Base-by-base conservation (phyloP, 2,888 invertebrate genomes). In the Microdon myrmicae region DNA sequence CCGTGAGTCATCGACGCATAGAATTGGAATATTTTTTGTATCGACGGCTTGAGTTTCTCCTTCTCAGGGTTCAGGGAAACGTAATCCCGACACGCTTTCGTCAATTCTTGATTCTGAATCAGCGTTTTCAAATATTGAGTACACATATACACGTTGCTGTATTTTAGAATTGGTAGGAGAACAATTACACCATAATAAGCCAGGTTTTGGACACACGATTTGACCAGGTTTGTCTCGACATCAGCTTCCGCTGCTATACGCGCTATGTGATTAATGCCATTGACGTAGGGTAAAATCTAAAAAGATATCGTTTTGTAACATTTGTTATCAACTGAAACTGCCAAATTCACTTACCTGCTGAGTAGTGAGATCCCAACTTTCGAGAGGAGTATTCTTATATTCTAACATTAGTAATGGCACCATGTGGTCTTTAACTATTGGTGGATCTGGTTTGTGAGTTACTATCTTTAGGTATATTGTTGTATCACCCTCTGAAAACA, bases 361-460 rank as follows among this genome's bases (percentile, higher is more conserved):
- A 1, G 96, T 96, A 1, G 96, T 96, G 20, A 96, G 84, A 76
- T 96, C 96, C 95, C 96, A 96, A 59, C 91, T 89, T 26, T 90
- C 87, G 3, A 84, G 82, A 35, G 86, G 84, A 19, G 87, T 86
- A 12, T 85, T 82, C 34, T 86, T 85, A 7, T 85, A 81, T 39
- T 87, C 86, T 2, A 83, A 72, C 13, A 89, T 81, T 69, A 96
- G 85, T 43, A 96, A 86, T 0, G 96, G 96, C 1, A 97, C 96
- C 81, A 95, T 91, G 77, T 94, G 89, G 77, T 95, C 95, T 54
- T 87, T 83, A 1, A 96, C 94, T 2, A 86, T 83, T 0, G 86
- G 83, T 0, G 96, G 95, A 75, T 94, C 92, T 7, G 87, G 86
- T 49, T 90, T 87, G 9, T 91, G 85, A 70, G 87, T 87, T 2